Evolutionary conservation across 2,797 vertebrate genomes (phyloP), one percentile per base, ranked within the genome.

Genomic region (Sebastes oblongus): DNA sequence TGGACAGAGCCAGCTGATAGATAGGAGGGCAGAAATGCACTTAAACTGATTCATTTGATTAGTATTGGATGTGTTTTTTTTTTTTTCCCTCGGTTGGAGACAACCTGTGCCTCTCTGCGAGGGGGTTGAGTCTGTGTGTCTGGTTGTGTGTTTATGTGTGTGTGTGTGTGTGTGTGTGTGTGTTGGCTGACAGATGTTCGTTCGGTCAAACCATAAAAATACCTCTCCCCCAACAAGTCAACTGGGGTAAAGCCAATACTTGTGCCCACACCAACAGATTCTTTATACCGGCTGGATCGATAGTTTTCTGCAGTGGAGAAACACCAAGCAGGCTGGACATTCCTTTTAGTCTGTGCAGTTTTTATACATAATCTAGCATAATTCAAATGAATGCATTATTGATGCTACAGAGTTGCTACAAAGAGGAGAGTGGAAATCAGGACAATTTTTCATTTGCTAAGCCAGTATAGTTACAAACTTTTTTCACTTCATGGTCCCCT

Each of bases 41-140:
- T 93, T 88, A 75, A 89, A 91, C 88, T 82, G 88, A 94, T 92
- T 90, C 82, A 94, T 94, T 91, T 90, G 92, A 95, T 95, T 88
- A 82, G 87, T 89, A 92, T 93, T 88, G 90, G 84, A 85, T 85
- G 88, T 78, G 60, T 80, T 83, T 88, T 84, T 69, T 67, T 67
- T 78, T 81, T 85, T 86, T 74, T 56, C 55, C 12, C 72, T 67
- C 13, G 39, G 73, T 81, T 81, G 72, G 30, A 85, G 87, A 77
- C 81, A 75, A 78, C 65, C 56, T 64, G 61, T 30, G 62, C 60
- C 50, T 82, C 64, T 72, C 52, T 32, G 61, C 1, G 36, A 56
- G 73, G 46, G 3, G 22, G 50, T 72, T 66, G 66, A 71, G 60
- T 34, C 67, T 69, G 69, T 65, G 52, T n/a, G 64, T 68, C 25